Conservation (phyloP, 2,888 invertebrate species). For the Pristionchus arcanus region DNA sequence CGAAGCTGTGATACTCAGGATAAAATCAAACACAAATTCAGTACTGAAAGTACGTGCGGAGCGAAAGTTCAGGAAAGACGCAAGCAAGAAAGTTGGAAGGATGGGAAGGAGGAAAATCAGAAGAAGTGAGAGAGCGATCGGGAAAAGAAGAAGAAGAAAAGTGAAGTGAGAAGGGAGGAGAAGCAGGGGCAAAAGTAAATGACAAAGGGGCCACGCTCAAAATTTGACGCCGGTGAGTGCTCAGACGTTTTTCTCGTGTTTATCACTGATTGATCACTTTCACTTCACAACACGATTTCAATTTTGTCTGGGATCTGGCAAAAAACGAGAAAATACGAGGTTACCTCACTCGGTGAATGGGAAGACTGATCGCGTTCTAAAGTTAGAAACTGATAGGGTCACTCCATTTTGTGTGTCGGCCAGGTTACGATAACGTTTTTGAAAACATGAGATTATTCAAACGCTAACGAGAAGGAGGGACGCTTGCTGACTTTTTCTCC, state of each 20-base stretch:
- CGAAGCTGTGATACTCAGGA: background rate
- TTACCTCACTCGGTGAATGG: too few species aligned
- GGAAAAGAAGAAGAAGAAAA: constrained; percentile 6
- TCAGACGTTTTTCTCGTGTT: constrained; percentile 33
- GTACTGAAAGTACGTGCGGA: background rate
- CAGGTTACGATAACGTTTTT: too few species aligned
- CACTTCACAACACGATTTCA: too few species aligned
- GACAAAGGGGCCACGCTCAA: background rate
- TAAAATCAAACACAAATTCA: background rate
- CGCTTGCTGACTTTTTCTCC: too few species aligned
- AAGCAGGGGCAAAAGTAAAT: background rate
- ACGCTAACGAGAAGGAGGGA: too few species aligned
- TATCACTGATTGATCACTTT: background rate
- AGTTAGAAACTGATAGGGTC: too few species aligned
- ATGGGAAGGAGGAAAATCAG: background rate
- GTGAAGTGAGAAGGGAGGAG: constrained; percentile 7
- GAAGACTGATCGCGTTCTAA: too few species aligned
- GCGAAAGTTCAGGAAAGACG: constrained; percentile 4
- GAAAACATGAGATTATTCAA: too few species aligned
- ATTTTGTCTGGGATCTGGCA: too few species aligned
- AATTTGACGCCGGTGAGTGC: background rate
- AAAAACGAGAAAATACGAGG: too few species aligned
- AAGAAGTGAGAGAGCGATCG: background rate
- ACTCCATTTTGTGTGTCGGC: too few species aligned
- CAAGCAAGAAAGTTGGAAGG: constrained; percentile 1